Percentiles rank a stretch among this genome's conserved stretches.
Evolutionary conservation across 2,888 invertebrate genomes (phyloP).

Genomic region (Portevinia maculata): DNA sequence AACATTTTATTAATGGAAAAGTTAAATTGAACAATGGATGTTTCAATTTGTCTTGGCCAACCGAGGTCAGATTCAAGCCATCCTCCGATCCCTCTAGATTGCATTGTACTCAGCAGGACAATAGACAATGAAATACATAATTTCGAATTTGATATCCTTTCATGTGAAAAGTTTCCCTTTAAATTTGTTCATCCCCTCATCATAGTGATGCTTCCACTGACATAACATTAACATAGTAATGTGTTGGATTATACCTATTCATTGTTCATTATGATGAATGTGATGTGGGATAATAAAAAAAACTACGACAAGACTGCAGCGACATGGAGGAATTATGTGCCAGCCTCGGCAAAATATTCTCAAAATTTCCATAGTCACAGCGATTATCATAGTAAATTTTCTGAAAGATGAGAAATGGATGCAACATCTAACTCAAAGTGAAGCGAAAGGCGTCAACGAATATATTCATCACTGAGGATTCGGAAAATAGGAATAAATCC

Average conservation of each 20-base stretch:
- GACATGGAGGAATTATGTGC: neutral
- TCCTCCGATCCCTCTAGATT: neutral
- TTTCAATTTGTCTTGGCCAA: conserved; percentile 61
- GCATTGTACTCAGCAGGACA: conserved; percentile 7
- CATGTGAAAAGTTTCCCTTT: conserved; percentile 6
- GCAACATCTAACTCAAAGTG: neutral
- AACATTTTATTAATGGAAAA: conserved; percentile 58
- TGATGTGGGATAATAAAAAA: neutral
- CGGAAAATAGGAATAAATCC: too few relatives aligned
- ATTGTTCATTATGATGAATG: conserved; percentile 6
- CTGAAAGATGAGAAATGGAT: neutral
- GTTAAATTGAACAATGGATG: conserved; percentile 52
- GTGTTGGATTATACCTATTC: conserved; percentile 1
- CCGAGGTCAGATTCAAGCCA: conserved; percentile 18
- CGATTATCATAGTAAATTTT: neutral
- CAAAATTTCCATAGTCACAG: neutral
- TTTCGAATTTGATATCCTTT: conserved; percentile 10
- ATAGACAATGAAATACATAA: conserved; percentile 17
- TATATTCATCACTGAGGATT: neutral
- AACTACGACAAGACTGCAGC: neutral
- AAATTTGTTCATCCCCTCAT: conserved; percentile 5
- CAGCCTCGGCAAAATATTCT: neutral
- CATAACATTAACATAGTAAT: conserved; percentile 1
- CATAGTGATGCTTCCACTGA: neutral
- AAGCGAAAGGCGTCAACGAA: neutral